Evolutionary conservation across 1,140 invertebrate species (phyloP).

Genomic region (Plectrocnemia conspersa): DNA sequence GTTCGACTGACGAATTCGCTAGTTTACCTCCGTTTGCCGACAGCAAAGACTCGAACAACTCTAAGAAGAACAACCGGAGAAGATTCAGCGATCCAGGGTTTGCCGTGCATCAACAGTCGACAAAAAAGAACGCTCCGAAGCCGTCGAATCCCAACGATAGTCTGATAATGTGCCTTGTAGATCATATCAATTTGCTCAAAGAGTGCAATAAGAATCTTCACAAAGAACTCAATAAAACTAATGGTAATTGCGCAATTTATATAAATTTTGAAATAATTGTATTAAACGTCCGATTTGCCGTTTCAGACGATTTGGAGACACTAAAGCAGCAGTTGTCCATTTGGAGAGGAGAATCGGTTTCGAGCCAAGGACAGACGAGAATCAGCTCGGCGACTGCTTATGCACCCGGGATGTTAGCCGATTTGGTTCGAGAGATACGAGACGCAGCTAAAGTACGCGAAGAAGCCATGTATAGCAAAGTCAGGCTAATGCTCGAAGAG

Average conservation of each 20-base stretch:
- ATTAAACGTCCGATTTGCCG: constrained; percentile 9
- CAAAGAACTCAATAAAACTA: constrained; percentile 48
- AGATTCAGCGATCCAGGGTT: constrained; percentile 51
- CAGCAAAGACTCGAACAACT: constrained; percentile 16
- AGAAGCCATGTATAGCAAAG: constrained; percentile 56
- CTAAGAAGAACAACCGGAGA: constrained; percentile 32
- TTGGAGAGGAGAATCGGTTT: constrained; percentile 24
- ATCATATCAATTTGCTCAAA: constrained; percentile 48
- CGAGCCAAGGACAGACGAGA: constrained; percentile 9
- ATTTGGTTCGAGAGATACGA: constrained; percentile 69
- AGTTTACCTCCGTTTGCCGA: constrained; percentile 26
- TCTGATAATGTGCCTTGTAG: constrained; percentile 45
- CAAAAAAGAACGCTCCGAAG: constrained; percentile 38
- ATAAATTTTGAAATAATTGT: constrained; percentile 6
- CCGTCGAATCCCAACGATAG: constrained; percentile 44
- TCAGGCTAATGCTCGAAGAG: constrained; percentile 44
- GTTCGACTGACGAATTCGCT: constrained; percentile 27
- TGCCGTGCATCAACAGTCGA: constrained; percentile 42
- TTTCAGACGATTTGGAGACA: constrained; percentile 40
- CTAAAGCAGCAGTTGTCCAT: constrained; percentile 28
- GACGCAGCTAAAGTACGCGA: constrained; percentile 67
- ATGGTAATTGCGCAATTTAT: constrained; percentile 40
- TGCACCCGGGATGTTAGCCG: constrained; percentile 67
- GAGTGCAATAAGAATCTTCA: constrained; percentile 47
- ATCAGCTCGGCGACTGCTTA: constrained; percentile 49